These are phyloP conservation scores for Corythoichthys haematopterus DNA, from an alignment of 2,113 vertebrate genomes.

Conservation along the genomic window DNA sequence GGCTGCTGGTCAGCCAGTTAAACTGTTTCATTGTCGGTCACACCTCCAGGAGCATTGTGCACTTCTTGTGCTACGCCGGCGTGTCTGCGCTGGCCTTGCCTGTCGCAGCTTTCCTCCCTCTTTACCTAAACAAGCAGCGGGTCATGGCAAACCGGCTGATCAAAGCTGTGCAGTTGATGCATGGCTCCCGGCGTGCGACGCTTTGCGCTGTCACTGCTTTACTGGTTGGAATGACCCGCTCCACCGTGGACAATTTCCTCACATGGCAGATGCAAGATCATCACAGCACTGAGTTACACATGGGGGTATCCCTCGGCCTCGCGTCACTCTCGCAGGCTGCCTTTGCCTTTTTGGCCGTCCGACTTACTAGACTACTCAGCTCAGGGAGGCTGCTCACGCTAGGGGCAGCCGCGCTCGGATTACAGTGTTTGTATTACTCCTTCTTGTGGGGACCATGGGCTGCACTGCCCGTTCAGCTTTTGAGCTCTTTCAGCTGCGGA, in stretches of 20 bases:
- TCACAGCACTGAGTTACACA: slow-evolving; percentile 75
- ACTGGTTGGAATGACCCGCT: slow-evolving; percentile 55
- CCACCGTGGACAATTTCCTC: slow-evolving; percentile 77
- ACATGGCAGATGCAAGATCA: slow-evolving; percentile 86
- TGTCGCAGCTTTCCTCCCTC: slow-evolving; percentile 65
- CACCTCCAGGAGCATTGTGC: slow-evolving; percentile 43
- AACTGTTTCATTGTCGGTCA: slow-evolving; percentile 55
- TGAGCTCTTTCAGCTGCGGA: slow-evolving; percentile 72
- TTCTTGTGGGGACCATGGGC: slow-evolving; percentile 80
- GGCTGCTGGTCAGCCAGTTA: slow-evolving; percentile 71
- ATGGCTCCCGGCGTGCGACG: slow-evolving; percentile 63
- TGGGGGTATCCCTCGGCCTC: slow-evolving; percentile 73
- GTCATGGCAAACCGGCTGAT: slow-evolving; percentile 39
- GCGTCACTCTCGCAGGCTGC: slow-evolving; percentile 71
- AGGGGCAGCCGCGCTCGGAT: slow-evolving; percentile 56
- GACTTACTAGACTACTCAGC: slow-evolving; percentile 63
- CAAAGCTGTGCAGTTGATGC: slow-evolving; percentile 75
- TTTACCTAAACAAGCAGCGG: slow-evolving; percentile 61
- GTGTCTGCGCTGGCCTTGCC: slow-evolving; percentile 54
- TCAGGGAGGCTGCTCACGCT: slow-evolving; percentile 54
- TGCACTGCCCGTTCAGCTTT: slow-evolving; percentile 69
- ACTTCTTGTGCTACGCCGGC: slow-evolving; percentile 75
- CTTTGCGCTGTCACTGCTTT: slow-evolving; percentile 70
- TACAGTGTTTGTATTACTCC: slow-evolving; percentile 82
- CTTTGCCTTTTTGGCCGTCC: slow-evolving; percentile 61